A percentile compares a stretch with the other conserved stretches of the same genome.
Conservation (phyloP, 2,797 vertebrate genomes). For the Dendrocincla tyrannina region DNA sequence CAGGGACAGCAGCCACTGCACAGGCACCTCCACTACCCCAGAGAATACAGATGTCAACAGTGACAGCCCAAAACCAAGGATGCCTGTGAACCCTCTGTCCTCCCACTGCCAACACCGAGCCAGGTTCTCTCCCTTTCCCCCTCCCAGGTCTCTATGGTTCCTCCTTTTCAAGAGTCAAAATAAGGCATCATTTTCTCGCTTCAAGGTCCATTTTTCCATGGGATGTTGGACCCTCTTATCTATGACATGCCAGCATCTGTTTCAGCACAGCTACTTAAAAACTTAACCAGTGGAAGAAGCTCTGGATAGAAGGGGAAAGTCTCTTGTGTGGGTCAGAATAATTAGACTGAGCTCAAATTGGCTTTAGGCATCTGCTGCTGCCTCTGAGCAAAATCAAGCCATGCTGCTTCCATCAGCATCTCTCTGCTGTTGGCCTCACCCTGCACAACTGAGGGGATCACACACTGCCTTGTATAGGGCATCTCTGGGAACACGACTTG, state of each 20-base stretch:
- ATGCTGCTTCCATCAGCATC: slow-evolving; percentile 60
- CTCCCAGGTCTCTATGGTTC: not conserved
- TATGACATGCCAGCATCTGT: not conserved
- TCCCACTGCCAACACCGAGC: not conserved
- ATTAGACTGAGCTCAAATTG: slow-evolving; percentile 59
- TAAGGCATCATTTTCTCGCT: not conserved
- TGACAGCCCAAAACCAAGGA: not conserved
- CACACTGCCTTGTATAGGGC: not conserved
- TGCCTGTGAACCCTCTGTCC: not conserved
- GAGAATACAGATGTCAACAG: not conserved
- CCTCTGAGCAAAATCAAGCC: slow-evolving; percentile 53
- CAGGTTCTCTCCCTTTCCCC: not conserved
- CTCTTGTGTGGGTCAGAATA: slow-evolving; percentile 60
- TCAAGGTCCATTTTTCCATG: not conserved
- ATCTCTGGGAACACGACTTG: slow-evolving; percentile 48
- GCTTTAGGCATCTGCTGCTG: slow-evolving; percentile 56
- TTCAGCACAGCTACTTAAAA: slow-evolving; percentile 8
- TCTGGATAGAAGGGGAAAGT: slow-evolving; percentile 26
- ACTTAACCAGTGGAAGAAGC: not conserved
- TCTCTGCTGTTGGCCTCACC: not conserved
- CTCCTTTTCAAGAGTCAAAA: not conserved
- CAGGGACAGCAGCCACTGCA: not conserved
- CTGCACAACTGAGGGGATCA: not conserved
- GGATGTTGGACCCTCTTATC: not conserved
- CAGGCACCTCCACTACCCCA: not conserved